Percentiles rank a stretch among this genome's conserved stretches.
These are phyloP conservation scores for Polydrusus pterygomalis DNA, from an alignment of 2,888 invertebrate genomes.

Conservation along the genomic window DNA sequence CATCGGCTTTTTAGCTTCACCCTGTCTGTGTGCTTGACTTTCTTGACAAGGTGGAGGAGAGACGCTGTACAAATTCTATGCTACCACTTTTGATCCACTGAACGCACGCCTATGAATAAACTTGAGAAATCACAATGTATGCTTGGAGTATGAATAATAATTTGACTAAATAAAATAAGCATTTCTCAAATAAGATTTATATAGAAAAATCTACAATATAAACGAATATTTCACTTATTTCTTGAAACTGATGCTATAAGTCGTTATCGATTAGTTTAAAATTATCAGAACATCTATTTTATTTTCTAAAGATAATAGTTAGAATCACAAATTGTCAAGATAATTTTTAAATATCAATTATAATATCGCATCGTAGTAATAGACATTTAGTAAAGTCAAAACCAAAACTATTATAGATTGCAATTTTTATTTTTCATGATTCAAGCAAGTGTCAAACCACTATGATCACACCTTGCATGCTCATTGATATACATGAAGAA, in stretches of 20 bases:
- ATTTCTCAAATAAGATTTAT: no score
- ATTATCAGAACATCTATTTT: no score
- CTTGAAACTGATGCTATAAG: no score
- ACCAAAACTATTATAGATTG: not conserved
- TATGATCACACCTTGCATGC: constrained; percentile 15
- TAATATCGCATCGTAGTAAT: no score
- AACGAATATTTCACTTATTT: no score
- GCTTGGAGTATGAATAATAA: constrained; percentile 1
- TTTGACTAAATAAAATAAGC: not conserved
- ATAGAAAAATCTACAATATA: no score
- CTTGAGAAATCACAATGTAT: not conserved
- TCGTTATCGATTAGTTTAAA: no score
- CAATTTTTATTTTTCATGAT: not conserved
- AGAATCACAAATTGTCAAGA: no score
- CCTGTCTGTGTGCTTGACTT: constrained; percentile 69
- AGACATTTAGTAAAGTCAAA: no score
- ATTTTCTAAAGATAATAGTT: no score
- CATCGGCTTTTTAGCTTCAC: constrained; percentile 57
- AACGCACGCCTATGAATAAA: constrained; percentile 51
- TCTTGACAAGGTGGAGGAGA: constrained; percentile 73
- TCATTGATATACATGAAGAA: not conserved
- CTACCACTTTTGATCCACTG: constrained; percentile 53
- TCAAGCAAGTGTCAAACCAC: constrained; percentile 12
- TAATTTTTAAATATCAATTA: no score
- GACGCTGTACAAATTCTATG: constrained; percentile 68